Percentiles rank a stretch among this genome's conserved stretches.
Conservation (phyloP, 2,797 vertebrate genomes). For the Triplophysa yarkandensis region DNA sequence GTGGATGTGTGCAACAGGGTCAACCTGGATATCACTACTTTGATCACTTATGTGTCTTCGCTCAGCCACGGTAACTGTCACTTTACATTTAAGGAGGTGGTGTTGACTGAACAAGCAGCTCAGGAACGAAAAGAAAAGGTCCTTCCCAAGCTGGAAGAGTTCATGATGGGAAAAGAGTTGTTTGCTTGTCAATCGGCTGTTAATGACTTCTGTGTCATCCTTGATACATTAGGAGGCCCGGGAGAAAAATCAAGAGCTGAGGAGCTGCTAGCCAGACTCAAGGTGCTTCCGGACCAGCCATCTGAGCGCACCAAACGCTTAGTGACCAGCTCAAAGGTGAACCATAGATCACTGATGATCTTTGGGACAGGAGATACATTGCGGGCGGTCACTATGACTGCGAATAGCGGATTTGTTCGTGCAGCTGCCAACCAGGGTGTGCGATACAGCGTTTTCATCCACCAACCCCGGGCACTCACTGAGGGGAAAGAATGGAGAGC, state of each 20-base stretch:
- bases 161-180: constrained; percentile 91
- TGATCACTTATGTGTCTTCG: constrained; percentile 92
- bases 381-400: constrained; percentile 92
- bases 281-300: constrained; percentile 84
- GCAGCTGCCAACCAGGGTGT: constrained; percentile 93
- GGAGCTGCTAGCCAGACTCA: constrained; percentile 78
- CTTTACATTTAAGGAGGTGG: constrained; percentile 88
- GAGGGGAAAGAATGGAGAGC: constrained; percentile 93
- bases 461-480: constrained; percentile 91
- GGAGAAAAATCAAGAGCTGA: constrained; percentile 85
- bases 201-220: constrained; percentile 88
- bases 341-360: constrained; percentile 86
- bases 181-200: constrained; percentile 90
- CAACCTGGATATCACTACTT: constrained; percentile 94
- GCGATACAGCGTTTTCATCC: constrained; percentile 91
- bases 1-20: constrained; percentile 82
- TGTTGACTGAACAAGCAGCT: constrained; percentile 91
- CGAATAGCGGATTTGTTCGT: constrained; percentile 93
- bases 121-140: constrained; percentile 87
- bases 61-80: constrained; percentile 89
- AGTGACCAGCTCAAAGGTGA: constrained; percentile 88
- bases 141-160: constrained; percentile 83
- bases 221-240: constrained; percentile 88
- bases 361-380: constrained; percentile 93
- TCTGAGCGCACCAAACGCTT: constrained; percentile 85